Conservation (phyloP, 53 echinoderm and acorn worm genomes). For the Antedon mediterranea region DNA sequence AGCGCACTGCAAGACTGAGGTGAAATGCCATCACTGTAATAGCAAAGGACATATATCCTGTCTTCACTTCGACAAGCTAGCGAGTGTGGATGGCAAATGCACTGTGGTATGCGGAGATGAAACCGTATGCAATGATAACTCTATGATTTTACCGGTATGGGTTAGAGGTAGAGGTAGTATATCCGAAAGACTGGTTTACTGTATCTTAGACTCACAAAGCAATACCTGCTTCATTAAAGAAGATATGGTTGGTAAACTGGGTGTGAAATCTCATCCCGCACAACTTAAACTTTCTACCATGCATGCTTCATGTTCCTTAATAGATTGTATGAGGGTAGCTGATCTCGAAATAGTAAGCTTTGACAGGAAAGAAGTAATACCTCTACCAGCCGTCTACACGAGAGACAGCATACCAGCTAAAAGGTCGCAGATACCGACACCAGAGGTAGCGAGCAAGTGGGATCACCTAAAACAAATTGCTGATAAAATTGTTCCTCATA, state of each 20-base stretch:
- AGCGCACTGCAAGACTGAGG: not conserved
- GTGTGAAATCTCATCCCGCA: conserved; percentile 6
- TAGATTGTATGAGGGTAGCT: conserved; percentile 8
- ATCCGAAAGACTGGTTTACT: conserved; percentile 7
- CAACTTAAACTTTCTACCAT: conserved; percentile 19
- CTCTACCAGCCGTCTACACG: conserved; percentile 17
- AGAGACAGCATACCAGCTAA: conserved; percentile 20
- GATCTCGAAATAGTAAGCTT: conserved; percentile 24
- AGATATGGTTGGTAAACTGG: conserved; percentile 1
- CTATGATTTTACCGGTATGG: conserved; percentile 26
- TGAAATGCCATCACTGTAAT: not conserved
- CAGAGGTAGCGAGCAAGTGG: conserved; percentile 25
- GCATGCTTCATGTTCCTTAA: conserved; percentile 8
- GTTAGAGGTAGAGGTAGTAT: conserved; percentile 1
- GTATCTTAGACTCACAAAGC: conserved; percentile 20
- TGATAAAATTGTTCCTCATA: conserved; percentile 21
- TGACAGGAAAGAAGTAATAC: conserved; percentile 13
- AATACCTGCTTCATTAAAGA: conserved; percentile 19
- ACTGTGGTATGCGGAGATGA: not conserved
- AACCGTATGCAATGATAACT: conserved; percentile 3
- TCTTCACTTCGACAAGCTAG: not conserved
- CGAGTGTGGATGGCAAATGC: not conserved
- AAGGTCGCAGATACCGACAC: conserved; percentile 34
- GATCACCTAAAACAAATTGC: conserved; percentile 20
- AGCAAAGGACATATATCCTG: not conserved